Evolutionary conservation across 2,797 vertebrate species (phyloP).

Genomic region (Alosa sapidissima): DNA sequence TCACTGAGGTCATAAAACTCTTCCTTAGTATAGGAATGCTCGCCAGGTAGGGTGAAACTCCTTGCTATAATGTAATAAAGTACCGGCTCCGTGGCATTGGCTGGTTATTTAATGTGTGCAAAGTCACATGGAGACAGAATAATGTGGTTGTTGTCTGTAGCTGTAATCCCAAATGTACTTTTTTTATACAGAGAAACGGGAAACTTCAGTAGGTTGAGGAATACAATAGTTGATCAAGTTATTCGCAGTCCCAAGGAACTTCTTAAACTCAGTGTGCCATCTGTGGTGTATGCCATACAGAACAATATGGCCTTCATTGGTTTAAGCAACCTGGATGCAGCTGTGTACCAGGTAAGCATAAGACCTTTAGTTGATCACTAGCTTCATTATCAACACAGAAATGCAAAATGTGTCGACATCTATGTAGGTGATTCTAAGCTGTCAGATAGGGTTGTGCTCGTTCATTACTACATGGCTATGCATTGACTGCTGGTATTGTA

Average conservation of each 20-base stretch:
- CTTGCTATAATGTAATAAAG: too few species aligned
- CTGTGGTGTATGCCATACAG: slow-evolving; percentile 91
- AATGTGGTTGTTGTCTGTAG: neutral
- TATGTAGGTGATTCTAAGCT: neutral
- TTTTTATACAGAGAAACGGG: slow-evolving; percentile 82
- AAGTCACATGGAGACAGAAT: too few species aligned
- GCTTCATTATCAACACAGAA: neutral
- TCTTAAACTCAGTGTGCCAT: slow-evolving; percentile 91
- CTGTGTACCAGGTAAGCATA: slow-evolving; percentile 89
- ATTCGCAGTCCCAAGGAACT: slow-evolving; percentile 84
- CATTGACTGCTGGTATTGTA: neutral
- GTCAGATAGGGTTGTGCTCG: neutral
- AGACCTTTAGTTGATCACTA: neutral
- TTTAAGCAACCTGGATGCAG: slow-evolving; percentile 94
- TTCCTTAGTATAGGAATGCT: slow-evolving; percentile 88
- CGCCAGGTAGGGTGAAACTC: slow-evolving; percentile 78
- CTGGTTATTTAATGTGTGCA: too few species aligned
- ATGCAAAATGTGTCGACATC: neutral
- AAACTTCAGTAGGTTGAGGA: slow-evolving; percentile 73
- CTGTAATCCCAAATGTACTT: neutral
- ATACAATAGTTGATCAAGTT: slow-evolving; percentile 81
- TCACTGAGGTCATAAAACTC: slow-evolving; percentile 90
- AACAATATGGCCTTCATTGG: slow-evolving; percentile 98
- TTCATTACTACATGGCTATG: neutral
- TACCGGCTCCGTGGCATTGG: too few species aligned